Evolutionary conservation across 2,888 invertebrate species (phyloP).

Genomic region (Holacanthella duospinosa): DNA sequence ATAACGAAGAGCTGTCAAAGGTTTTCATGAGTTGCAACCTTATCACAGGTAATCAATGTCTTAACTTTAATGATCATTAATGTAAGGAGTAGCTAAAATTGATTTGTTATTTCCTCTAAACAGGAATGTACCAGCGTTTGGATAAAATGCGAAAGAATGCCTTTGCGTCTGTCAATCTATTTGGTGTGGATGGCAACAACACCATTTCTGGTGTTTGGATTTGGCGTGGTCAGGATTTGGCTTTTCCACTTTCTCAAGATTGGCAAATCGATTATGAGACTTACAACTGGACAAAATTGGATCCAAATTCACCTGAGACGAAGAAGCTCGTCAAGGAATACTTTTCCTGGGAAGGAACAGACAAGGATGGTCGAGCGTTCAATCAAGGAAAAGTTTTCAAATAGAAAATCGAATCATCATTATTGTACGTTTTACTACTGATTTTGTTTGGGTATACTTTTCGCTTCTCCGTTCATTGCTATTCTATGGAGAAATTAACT

Average conservation of each 20-base stretch:
- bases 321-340: constrained; percentile 79
- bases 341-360: constrained; percentile 77
- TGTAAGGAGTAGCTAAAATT: neutral
- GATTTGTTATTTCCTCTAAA: neutral
- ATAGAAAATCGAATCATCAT: too few relatives aligned
- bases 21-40: constrained; percentile 98
- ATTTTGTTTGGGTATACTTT: too few relatives aligned
- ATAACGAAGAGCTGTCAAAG: constrained; percentile 77
- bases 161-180: constrained; percentile 86
- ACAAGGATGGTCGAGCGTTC: constrained; percentile 80
- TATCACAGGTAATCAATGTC: constrained; percentile 57
- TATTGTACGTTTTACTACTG: too few relatives aligned
- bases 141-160: constrained; percentile 97
- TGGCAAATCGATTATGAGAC: constrained; percentile 97
- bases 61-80: neutral
- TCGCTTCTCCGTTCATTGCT: too few relatives aligned
- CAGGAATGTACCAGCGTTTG: constrained; percentile 94
- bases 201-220: constrained; percentile 95
- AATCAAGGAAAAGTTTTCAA: constrained; percentile 99
- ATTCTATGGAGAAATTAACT: too few relatives aligned
- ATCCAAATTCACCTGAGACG: constrained; percentile 65
- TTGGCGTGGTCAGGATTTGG: constrained; percentile 92
- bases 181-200: constrained; percentile 83
- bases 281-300: constrained; percentile 89
- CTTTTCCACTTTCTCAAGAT: constrained; percentile 78